Base-by-base conservation (phyloP, 2,113 vertebrate species). In the Motacilla alba region DNA sequence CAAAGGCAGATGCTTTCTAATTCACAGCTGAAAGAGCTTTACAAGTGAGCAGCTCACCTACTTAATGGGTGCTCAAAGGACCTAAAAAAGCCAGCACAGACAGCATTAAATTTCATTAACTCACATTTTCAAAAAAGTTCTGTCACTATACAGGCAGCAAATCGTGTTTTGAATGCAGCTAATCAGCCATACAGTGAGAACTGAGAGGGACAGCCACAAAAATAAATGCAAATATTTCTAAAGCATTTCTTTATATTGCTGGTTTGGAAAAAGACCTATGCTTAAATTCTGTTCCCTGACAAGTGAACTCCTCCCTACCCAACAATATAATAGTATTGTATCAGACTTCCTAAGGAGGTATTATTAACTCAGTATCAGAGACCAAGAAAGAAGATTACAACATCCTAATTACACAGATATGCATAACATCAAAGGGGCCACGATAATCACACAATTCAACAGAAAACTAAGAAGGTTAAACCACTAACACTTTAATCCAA, bases 141-240 rank as follows among this genome's bases (percentile, higher is more conserved):
- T 67, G 72, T 82, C 68, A 74, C 69, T 78, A 21, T 18, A 70
- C 0, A 4, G 78, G 79, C 69, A 67, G 72, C 39, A 94, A 94
- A 92, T 66, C 24, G 6, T 49, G 39, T 43, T 94, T n/a, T 77
- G 55, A 93, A 88, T 49, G 72, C n/a, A 70, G 77, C 83, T 95
- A 92, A 90, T 95, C 78, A 93, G 47, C 79, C 64, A 90, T 53
- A 87, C 59, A 83, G 73, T 33, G 44, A 84, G 76, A 92, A 69
- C 35, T 72, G 67, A 75, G 27, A 92, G 27, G 33, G 27, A 89
- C 49, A 81, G 75, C 30, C n/a, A 80, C 19, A 90, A 80, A 89
- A 93, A 90, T 62, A 96, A 90, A 76, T 6, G 16, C 41, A 87
- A 92, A 20, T 43, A 78, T 73, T 93, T 89, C 37, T 72, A 30